These are phyloP conservation scores for Chrysocyon brachyurus DNA, from an alignment of 2,797 vertebrate genomes.

Conservation along the genomic window DNA sequence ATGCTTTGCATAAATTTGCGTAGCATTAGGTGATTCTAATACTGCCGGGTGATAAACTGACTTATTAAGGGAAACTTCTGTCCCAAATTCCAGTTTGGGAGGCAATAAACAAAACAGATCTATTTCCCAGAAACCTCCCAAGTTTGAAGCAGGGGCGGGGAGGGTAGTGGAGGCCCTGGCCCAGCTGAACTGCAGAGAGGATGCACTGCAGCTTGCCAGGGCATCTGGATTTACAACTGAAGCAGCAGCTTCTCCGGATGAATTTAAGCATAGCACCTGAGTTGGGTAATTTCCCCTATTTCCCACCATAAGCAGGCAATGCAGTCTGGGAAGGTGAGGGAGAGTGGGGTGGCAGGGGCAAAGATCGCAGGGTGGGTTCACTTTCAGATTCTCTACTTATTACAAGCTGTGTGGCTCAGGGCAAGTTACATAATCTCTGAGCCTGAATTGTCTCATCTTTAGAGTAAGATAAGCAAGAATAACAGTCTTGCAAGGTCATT, in stretches of 20 bases:
- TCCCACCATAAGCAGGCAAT: background rate
- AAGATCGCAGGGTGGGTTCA: background rate
- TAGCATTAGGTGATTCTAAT: background rate
- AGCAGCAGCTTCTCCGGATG: background rate
- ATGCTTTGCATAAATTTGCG: background rate
- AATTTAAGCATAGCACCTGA: background rate
- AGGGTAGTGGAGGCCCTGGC: background rate
- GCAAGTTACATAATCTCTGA: constrained; percentile 14
- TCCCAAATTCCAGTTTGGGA: background rate
- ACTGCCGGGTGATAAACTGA: background rate
- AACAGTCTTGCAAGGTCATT: background rate
- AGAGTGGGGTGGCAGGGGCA: background rate
- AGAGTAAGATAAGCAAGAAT: background rate
- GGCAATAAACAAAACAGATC: background rate
- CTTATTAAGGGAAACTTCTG: constrained; percentile 20
- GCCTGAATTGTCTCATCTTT: background rate
- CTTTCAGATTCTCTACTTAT: background rate
- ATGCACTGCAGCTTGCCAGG: background rate
- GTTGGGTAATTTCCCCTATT: background rate
- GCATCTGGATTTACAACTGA: background rate
- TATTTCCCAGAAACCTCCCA: background rate
- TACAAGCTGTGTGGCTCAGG: background rate
- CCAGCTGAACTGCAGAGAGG: background rate
- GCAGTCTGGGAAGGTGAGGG: background rate
- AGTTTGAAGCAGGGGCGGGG: background rate